Evolutionary conservation across 2,113 vertebrate genomes (phyloP).

Genomic region (Nesoenas mayeri): DNA sequence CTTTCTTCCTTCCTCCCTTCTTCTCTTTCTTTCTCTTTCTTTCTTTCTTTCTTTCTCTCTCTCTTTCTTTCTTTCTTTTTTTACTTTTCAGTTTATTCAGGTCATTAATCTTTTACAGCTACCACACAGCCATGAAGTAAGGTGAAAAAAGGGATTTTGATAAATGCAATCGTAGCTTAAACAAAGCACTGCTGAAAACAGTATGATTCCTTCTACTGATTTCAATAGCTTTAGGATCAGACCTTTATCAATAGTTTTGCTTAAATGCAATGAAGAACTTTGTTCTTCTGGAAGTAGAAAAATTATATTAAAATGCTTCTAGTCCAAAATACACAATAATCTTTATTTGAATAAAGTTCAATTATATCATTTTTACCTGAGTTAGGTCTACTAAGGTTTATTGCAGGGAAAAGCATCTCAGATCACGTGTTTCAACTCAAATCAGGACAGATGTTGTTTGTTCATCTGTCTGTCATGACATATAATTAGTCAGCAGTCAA

Average conservation of each 20-base stretch:
- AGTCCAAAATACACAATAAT: neutral
- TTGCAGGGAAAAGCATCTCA: neutral
- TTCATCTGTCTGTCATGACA: neutral
- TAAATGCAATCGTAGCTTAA: neutral
- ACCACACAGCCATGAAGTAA: neutral
- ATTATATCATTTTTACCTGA: neutral
- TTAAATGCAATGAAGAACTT: neutral
- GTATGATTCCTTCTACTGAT: neutral
- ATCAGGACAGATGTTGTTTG: neutral
- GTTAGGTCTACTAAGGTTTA: neutral
- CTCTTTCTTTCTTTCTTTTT: neutral
- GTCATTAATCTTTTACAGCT: neutral
- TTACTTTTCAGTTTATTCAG: neutral
- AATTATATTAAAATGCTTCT: neutral
- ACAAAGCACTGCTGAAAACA: neutral
- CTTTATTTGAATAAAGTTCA: neutral
- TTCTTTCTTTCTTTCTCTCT: no score
- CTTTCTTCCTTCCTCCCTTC: no score
- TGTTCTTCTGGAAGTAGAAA: neutral
- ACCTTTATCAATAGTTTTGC: neutral
- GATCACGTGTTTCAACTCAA: neutral
- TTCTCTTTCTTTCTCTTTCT: no score
- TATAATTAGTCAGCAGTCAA: neutral
- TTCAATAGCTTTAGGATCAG: neutral
- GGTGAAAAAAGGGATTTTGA: neutral